Evolutionary conservation across 1,140 invertebrate genomes (phyloP).

Genomic region (Ostrea edulis): DNA sequence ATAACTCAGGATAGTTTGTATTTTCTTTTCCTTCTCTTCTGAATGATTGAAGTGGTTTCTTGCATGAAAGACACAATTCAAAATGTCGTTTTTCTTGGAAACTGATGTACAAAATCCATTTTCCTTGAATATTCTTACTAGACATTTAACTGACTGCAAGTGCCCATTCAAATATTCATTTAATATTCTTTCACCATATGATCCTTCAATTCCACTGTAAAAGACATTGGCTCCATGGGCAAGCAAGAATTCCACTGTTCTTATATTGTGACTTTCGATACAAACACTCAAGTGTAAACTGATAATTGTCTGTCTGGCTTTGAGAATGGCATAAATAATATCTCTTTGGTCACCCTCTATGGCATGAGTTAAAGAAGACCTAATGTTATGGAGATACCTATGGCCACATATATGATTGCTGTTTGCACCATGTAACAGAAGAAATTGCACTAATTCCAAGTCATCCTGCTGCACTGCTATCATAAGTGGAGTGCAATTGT

Average conservation of each 20-base stretch:
- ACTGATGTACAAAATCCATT: slow-evolving; percentile 26
- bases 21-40: neutral
- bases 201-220: neutral
- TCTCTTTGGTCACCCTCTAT: neutral
- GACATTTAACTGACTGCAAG: neutral
- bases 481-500: neutral
- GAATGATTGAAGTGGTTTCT: neutral
- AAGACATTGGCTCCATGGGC: slow-evolving; percentile 1
- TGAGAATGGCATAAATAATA: neutral
- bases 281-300: neutral
- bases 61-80: neutral
- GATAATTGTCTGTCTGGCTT: neutral
- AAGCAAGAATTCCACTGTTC: slow-evolving; percentile 3
- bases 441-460: neutral
- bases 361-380: neutral
- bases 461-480: neutral
- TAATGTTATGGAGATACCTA: neutral
- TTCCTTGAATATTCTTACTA: neutral
- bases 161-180: slow-evolving; percentile 12
- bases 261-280: neutral
- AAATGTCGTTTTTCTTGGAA: slow-evolving; percentile 10
- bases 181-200: neutral
- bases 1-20: neutral
- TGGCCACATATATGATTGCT: slow-evolving; percentile 9
- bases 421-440: neutral